These are phyloP conservation scores for Capreolus pygargus DNA, from an alignment of 2,113 vertebrate genomes.

Conservation along the genomic window DNA sequence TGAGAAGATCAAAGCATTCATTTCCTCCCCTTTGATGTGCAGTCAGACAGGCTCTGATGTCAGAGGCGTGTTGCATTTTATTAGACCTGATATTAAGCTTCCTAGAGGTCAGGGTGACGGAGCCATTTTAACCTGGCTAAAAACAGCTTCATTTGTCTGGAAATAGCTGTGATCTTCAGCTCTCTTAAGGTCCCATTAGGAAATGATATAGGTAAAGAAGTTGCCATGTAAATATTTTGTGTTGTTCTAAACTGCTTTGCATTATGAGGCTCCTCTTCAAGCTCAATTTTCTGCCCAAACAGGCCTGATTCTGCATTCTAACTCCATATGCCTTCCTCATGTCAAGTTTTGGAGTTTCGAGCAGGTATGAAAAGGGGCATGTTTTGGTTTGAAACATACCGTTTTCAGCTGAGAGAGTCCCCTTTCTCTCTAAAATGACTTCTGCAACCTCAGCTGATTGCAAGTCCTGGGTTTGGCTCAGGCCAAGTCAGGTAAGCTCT, in stretches of 20 bases:
- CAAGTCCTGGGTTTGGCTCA: background rate
- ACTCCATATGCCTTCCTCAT: background rate
- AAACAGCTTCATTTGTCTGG: background rate
- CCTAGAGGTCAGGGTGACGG: background rate
- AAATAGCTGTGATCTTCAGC: background rate
- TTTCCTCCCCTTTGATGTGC: conserved; percentile 67
- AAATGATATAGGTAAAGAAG: background rate
- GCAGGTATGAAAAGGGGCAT: background rate
- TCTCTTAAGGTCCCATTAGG: background rate
- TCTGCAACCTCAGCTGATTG: background rate
- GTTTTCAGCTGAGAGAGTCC: background rate
- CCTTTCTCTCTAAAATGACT: background rate
- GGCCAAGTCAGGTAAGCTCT: background rate
- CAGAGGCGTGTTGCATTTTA: conserved; percentile 43
- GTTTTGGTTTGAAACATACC: background rate
- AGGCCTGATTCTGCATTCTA: background rate
- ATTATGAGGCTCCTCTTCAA: background rate
- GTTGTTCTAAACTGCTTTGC: background rate
- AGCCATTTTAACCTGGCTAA: background rate
- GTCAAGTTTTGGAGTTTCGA: background rate
- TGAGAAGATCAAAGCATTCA: conserved; percentile 54
- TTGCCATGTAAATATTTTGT: background rate
- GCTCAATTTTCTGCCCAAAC: background rate
- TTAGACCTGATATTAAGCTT: conserved; percentile 28
- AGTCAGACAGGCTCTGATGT: conserved; percentile 32